These are phyloP conservation scores for Rhinogobio ventralis DNA, from an alignment of 2,797 vertebrate genomes.

Conservation along the genomic window DNA sequence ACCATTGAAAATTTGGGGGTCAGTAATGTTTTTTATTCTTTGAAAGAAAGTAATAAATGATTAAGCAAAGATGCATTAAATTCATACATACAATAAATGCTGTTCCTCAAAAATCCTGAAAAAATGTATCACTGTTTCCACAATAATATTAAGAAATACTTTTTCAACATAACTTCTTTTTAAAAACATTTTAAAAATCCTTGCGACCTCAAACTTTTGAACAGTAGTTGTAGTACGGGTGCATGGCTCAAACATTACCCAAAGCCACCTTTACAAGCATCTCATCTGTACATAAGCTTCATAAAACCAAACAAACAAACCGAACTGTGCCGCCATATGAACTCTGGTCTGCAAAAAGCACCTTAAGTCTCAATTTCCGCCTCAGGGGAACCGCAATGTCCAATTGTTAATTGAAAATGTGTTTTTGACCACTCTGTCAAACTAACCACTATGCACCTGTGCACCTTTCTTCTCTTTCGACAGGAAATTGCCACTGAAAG, in stretches of 20 bases:
- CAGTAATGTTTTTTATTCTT: neutral
- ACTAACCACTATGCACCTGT: slow-evolving; percentile 19
- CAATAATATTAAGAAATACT: too few relatives aligned
- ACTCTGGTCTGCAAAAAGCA: neutral
- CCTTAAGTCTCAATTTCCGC: neutral
- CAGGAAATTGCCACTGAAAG: slow-evolving; percentile 88
- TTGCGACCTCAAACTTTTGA: neutral
- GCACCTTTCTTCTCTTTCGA: slow-evolving; percentile 43
- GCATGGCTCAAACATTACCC: neutral
- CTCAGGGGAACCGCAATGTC: neutral
- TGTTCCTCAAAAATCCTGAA: neutral
- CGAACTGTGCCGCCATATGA: neutral
- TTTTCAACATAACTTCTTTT: too few relatives aligned
- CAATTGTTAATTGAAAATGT: slow-evolving; percentile 16
- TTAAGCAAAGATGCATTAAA: neutral
- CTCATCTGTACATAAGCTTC: neutral
- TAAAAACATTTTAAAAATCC: neutral
- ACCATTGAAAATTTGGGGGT: neutral
- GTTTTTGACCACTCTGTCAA: slow-evolving; percentile 32
- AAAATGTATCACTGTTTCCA: neutral
- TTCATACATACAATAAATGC: too few relatives aligned
- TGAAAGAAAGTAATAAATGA: neutral
- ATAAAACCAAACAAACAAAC: neutral
- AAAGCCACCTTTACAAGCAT: neutral
- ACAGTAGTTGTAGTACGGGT: neutral